Base-by-base conservation (phyloP, 1,140 invertebrate species). In the Dryas iulia region DNA sequence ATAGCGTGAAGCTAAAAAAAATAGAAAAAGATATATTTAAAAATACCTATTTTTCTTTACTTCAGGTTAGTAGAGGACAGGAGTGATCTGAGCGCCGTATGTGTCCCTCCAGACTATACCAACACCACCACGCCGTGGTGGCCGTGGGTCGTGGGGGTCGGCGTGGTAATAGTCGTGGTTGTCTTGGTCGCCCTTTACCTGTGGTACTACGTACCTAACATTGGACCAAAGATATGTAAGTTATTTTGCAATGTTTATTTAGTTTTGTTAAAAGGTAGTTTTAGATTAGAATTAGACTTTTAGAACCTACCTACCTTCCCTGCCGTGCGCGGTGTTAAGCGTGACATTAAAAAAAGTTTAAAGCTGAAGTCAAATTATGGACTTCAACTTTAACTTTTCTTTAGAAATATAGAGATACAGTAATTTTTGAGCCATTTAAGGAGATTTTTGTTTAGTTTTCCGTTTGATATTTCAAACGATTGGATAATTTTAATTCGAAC, bases 11-110 rank as follows among this genome's bases (percentile, higher is more conserved):
- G n/a, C n/a, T n/a, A n/a, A n/a, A n/a, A 47, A 6, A 47, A 18
- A 18, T 47, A 47, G 3, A 31, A 1, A 47, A 8, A 47, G 2
- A 18, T 7, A 47, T 47, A 21, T 47, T 47, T 47, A 8, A 2
- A 18, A 47, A 47, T 47, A 47, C 6, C n/a, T n/a, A n/a, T n/a
- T 47, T 47, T 10, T 47, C 1, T 47, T 47, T 21, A 21, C 10
- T 47, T 7, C 18, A 86, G 83, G 24, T 66, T 81, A 39, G 76
- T 82, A 31, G 69, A 76, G 30, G 81, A 79, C 26, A 39, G 62
- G 0, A 76, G 75, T 12, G 76, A 83, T 24, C 70, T 75, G 28
- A 71, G 70, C 59, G 56, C 74, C 35, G 54, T 68, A 8, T 83
- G 83, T 59, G 75, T 82, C 60, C 28, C 60, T 25, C 69, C 72